Evolutionary conservation across 2,113 vertebrate genomes (phyloP), one percentile per base, ranked within the genome.

Genomic region (Crotalus tigris): DNA sequence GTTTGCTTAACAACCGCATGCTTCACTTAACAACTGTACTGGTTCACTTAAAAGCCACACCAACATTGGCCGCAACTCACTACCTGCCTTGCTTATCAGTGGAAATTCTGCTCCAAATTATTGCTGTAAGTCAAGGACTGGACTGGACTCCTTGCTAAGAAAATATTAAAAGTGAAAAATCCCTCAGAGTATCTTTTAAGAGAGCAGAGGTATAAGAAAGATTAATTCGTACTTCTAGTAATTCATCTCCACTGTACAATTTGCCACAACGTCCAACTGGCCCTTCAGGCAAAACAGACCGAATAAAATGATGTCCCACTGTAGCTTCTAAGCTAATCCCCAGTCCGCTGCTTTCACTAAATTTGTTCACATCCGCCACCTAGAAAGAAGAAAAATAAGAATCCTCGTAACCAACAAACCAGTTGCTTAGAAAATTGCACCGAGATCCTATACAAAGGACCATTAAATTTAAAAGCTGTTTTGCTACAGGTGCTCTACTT

Each of bases 281-380:
- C 12, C 99, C 99, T 95, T 99, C 99, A 0, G 99, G 99, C 90
- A 99, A 98, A 26, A 99, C 96, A 24, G 99, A 99, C 88, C 99
- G 98, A 94, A 99, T 98, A 97, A 99, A 99, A 97, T 99, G 99
- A 97, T 99, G 99, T 13, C 99, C 99, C 9, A 97, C 97, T 85
- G 97, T 98, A 90, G 98, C 98, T 96, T 99, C 99, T 92, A 99
- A 98, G 95, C 99, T 99, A 97, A 99, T 99, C 29, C 99, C 99
- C 93, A 99, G 93, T 1, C 99, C 99, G 24, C 98, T 99, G 97
- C 96, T 99, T 97, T 99, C 98, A 1, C 98, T 99, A 69, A 98
- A 99, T 96, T 99, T 99, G 97, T 98, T 98, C 96, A 99, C 98
- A 57, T 98, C 98, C 93, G 98, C 98, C 94, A 99, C 98, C 99